Evolutionary conservation across 2,113 vertebrate genomes (phyloP), one percentile per base, ranked within the genome.

Genomic region (Sigmodon hispidus): DNA sequence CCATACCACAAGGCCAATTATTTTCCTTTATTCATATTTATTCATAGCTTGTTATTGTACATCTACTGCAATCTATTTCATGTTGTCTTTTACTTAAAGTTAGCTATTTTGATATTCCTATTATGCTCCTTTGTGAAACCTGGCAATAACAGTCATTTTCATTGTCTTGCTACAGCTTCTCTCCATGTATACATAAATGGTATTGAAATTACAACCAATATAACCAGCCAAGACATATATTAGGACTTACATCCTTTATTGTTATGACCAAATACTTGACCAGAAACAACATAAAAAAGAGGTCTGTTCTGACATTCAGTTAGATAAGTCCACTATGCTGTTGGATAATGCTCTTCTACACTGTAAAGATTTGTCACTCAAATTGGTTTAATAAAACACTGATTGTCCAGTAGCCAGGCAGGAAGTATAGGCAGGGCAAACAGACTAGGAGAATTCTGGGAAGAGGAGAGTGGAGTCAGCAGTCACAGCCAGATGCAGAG

Each of bases 121-220:
- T 57, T n/a, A 65, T 36, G 2, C 11, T 87, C 29, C 48, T 63
- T 65, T 3, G 73, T 63, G 70, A 34, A 65, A 76, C 31, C 55
- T 4, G 50, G 3, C 8, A 2, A 22, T n/a, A 24, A 11, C 21
- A 31, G 17, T 70, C 26, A 10, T 55, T 85, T 67, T 88, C 26
- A 40, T 52, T 79, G 59, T 76, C 59, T 19, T 0, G 19, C 59
- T 9, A 11, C 0, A 13, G 3, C 7, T 91, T 6, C 19, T 61
- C 36, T 8, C 1, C 22, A 0, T 48, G 19, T 29, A 29, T 26
- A 7, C 4, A 36, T 65, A 5, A 21, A 67, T 24, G 24, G 7
- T 63, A 73, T 75, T 57, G 43, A 79, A 48, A 4, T n/a, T 26
- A n/a, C 15, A n/a, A 36, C 7, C 21, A n/a, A 17, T 26, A n/a